phyloP scores from a whole-genome alignment of 2,888 invertebrate genomes.

The Hololepta plana region DNA sequence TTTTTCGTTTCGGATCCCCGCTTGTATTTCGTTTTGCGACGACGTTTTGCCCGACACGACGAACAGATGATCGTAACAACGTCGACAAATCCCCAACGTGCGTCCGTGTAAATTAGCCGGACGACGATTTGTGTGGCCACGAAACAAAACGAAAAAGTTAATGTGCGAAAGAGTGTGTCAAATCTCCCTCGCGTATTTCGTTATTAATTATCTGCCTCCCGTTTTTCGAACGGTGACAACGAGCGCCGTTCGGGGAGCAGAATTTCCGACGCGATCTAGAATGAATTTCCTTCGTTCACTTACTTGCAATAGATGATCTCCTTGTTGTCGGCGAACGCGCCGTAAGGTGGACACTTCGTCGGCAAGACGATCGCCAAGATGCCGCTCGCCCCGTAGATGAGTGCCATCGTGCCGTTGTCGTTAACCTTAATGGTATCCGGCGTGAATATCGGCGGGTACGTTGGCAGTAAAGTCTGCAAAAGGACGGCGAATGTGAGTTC shows the following conservation, averaged over 20 bases:
- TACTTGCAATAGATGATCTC: slow-evolving; percentile 53
- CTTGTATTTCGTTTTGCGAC: no score
- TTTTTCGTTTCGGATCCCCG: no score
- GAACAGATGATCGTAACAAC: no score
- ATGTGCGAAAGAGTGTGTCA: no score
- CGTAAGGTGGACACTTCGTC: slow-evolving; percentile 47
- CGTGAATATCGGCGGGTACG: slow-evolving; percentile 46
- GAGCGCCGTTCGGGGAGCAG: not conserved
- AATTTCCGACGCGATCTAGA: slow-evolving; percentile 8
- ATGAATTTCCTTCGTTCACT: slow-evolving; percentile 23
- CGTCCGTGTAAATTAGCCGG: no score
- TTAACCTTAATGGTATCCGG: slow-evolving; percentile 50
- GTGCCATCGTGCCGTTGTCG: slow-evolving; percentile 44
- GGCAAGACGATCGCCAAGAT: slow-evolving; percentile 55
- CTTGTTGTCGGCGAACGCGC: slow-evolving; percentile 48
- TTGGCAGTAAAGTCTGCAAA: slow-evolving; percentile 49
- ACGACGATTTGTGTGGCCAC: no score
- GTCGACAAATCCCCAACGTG: no score
- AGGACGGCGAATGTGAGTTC: slow-evolving; percentile 5
- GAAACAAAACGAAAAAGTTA: no score
- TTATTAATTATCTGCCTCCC: no score
- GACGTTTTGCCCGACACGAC: no score
- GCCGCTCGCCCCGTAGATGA: slow-evolving; percentile 51
- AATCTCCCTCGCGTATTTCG: no score
- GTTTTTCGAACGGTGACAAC: no score